Evolutionary conservation across 2,113 vertebrate species (phyloP), one percentile per base, ranked within the genome.

Genomic region (Micromys minutus): DNA sequence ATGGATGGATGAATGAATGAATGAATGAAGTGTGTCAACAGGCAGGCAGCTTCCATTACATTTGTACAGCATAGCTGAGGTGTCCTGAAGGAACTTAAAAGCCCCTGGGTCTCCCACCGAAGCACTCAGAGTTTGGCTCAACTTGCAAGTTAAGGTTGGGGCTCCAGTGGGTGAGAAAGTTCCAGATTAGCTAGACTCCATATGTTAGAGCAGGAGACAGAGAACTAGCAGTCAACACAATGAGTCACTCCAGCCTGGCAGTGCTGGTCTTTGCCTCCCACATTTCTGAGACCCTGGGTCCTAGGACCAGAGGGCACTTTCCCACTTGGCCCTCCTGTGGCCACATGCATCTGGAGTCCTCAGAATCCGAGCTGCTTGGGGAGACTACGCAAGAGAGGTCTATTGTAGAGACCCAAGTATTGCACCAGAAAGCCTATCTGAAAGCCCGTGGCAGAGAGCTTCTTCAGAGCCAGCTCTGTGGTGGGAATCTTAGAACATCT

Each of bases 11-110:
- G 85, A 34, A 34, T 26, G 83, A 42, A 42, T 39, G 83, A 4
- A 12, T 11, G 65, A 11, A 52, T 1, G 74, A 13, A 39, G 65
- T 1, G 0, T 10, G 45, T 31, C 0, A 0, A 52, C 29, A 57
- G 93, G 76, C 3, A 9, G 29, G 72, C 45, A 79, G 17, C 36
- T 72, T 72, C 9, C 17, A 71, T 71, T n/a, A 71, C 17, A 39
- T 39, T 71, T n/a, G 17, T 34, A 63, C 45, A 47, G 26, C 47
- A 83, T n/a, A 26, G 42, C 2, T 39, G 55, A 74, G 31, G 90
- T 61, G 19, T 63, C 26, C n/a, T 10, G 45, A 81, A 52, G 7
- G 22, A 50, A 16, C 63, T 21, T 22, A 8, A 76, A n/a, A 74
- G 12, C 2, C 4, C 8, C 76, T 15, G 57, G 31, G 57, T 5